Evolutionary conservation across 2,797 vertebrate species (phyloP).

Genomic region (Ciconia nigra): DNA sequence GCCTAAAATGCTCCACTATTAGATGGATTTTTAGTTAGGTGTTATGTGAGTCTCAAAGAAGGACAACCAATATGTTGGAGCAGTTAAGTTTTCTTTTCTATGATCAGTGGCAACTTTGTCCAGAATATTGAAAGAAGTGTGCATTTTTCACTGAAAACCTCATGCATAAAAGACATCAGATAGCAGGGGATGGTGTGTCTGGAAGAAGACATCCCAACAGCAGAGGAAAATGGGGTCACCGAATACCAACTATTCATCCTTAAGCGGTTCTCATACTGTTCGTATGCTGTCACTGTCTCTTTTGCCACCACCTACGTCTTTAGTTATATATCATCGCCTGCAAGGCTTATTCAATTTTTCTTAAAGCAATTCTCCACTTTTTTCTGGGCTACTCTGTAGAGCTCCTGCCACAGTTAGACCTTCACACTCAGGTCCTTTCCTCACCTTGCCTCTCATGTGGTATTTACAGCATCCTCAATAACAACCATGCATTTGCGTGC

Average conservation of each 20-base stretch:
- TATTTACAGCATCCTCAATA: not conserved
- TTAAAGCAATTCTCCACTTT: not conserved
- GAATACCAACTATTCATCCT: not conserved
- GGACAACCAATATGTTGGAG: not conserved
- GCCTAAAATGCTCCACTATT: not conserved
- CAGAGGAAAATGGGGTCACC: not conserved
- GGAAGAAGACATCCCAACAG: not conserved
- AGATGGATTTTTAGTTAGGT: conserved; percentile 51
- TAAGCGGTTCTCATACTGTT: not conserved
- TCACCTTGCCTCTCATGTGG: not conserved
- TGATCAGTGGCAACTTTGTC: not conserved
- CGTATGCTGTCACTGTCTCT: not conserved
- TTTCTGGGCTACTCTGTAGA: not conserved
- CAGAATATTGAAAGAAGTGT: not conserved
- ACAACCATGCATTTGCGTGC: not conserved
- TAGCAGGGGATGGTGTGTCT: not conserved
- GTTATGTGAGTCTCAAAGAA: not conserved
- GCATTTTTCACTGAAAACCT: not conserved
- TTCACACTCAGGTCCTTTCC: not conserved
- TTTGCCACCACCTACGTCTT: not conserved
- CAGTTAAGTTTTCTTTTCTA: not conserved
- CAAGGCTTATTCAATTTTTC: not conserved
- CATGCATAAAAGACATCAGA: not conserved
- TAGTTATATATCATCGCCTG: not conserved
- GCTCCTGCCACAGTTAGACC: not conserved